Evolutionary conservation across 1,140 invertebrate species (phyloP).

Genomic region (Trachelipus rathkii): DNA sequence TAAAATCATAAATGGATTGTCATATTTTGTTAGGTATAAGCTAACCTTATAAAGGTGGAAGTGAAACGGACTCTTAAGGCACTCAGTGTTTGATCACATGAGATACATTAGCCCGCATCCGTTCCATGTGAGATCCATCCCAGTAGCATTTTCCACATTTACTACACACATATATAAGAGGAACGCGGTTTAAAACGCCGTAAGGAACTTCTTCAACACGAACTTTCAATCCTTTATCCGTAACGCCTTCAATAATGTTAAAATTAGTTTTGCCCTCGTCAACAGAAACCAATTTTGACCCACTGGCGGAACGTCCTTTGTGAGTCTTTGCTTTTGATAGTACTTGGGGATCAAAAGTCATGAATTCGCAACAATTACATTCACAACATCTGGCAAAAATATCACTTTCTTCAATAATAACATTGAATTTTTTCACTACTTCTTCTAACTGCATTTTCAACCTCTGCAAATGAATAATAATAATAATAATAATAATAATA

Average conservation of each 20-base stretch:
- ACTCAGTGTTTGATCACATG: not conserved
- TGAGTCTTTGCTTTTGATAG: not conserved
- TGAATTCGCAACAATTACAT: not conserved
- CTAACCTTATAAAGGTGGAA: not conserved
- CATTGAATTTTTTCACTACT: not conserved
- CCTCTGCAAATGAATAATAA: not conserved
- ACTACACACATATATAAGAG: not conserved
- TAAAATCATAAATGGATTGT: too few relatives aligned
- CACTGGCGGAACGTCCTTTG: not conserved
- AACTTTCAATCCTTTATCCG: not conserved
- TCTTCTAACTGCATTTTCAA: not conserved
- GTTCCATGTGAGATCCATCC: not conserved
- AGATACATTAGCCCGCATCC: not conserved
- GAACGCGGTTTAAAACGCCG: not conserved
- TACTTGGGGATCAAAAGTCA: not conserved
- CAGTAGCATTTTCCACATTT: slow-evolving; percentile 1
- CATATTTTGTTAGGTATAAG: too few relatives aligned
- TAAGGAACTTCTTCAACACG: not conserved
- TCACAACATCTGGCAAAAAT: not conserved
- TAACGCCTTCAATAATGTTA: not conserved
- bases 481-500: too few relatives aligned
- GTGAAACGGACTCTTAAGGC: not conserved
- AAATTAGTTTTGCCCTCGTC: not conserved
- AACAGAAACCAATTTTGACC: not conserved
- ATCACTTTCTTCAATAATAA: not conserved